These are phyloP conservation scores for Pteropus alecto DNA, from an alignment of 2,113 vertebrate genomes.

Conservation along the genomic window DNA sequence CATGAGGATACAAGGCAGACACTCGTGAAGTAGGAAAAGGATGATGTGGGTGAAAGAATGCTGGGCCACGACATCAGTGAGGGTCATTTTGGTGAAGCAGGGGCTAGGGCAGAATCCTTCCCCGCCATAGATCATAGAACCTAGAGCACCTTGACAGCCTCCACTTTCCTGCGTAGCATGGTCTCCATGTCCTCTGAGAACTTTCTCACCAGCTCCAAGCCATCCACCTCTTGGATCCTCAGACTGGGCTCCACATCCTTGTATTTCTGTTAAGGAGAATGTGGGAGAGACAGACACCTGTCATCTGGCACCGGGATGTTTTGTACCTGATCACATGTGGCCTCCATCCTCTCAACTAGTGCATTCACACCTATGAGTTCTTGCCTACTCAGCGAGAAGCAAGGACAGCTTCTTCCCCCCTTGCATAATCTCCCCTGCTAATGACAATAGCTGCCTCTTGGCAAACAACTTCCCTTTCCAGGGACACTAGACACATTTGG, in stretches of 20 bases:
- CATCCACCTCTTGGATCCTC: slow-evolving; percentile 93
- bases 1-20: background rate
- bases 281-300: fast-evolving
- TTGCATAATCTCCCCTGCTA: background rate
- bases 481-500: background rate
- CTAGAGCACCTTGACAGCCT: slow-evolving; percentile 90
- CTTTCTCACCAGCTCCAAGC: slow-evolving; percentile 91
- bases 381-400: background rate
- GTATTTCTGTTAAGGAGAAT: slow-evolving; percentile 87
- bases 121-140: background rate
- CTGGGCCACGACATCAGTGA: no score
- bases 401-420: no score
- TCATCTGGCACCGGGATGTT: background rate
- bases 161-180: slow-evolving; percentile 95
- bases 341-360: fast-evolving
- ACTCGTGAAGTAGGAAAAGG: background rate
- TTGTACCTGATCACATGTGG: fast-evolving
- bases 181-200: slow-evolving; percentile 96
- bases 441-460: background rate
- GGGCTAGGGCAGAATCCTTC: background rate
- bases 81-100: background rate
- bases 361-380: fast-evolving
- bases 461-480: background rate
- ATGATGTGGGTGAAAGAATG: background rate
- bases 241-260: slow-evolving; percentile 92